Evolutionary conservation across 2,888 invertebrate species (phyloP).

Genomic region (Yponomeuta sedellus): DNA sequence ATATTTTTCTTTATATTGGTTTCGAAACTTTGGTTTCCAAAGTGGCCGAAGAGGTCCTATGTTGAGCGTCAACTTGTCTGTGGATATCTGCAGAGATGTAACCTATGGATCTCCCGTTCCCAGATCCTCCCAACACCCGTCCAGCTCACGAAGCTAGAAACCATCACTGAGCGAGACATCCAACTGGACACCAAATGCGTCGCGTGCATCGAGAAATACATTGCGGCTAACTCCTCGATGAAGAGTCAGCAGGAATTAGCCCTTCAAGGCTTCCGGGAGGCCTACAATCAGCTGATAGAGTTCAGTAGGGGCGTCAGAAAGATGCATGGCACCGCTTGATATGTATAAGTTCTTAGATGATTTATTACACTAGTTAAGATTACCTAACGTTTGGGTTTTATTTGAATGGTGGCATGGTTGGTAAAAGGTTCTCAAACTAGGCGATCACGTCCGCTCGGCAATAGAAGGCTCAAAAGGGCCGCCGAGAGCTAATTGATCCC

Average conservation of each 20-base stretch:
- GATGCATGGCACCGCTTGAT: constrained; percentile 78
- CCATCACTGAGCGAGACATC: constrained; percentile 71
- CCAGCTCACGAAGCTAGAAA: constrained; percentile 58
- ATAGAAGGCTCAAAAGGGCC: too few relatives aligned
- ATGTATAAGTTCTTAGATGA: constrained; percentile 19
- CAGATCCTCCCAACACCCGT: constrained; percentile 62
- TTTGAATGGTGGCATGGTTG: constrained; percentile 4
- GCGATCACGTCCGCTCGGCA: too few relatives aligned
- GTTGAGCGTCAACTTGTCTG: too few relatives aligned
- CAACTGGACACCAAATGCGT: constrained; percentile 74
- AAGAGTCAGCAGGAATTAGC: constrained; percentile 82
- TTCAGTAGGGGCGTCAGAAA: constrained; percentile 79
- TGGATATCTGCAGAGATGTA: too few relatives aligned
- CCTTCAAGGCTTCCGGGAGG: constrained; percentile 82
- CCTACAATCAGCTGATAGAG: constrained; percentile 76
- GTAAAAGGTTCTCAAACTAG: too few relatives aligned
- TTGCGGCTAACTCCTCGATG: constrained; percentile 77
- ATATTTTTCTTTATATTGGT: too few relatives aligned
- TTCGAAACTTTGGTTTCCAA: too few relatives aligned
- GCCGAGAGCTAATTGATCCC: too few relatives aligned
- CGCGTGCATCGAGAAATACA: constrained; percentile 78
- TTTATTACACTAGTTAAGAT: constrained; percentile 43
- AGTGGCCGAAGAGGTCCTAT: too few relatives aligned
- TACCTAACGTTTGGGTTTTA: constrained; percentile 24
- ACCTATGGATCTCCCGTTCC: constrained; percentile 14